phyloP scores from a whole-genome alignment of 2,888 invertebrate genomes.

The Augiades crinisus region DNA sequence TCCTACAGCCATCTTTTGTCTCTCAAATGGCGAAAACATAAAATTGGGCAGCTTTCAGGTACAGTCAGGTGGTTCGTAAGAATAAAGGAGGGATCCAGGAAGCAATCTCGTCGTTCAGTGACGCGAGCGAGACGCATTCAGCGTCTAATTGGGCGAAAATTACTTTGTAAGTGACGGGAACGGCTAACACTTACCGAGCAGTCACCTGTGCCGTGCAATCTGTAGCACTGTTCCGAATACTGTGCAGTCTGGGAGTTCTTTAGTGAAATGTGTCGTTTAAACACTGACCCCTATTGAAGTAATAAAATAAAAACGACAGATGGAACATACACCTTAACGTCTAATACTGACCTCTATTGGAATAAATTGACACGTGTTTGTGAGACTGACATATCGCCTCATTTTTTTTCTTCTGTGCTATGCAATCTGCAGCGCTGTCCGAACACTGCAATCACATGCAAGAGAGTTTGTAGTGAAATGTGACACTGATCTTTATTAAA shows the following conservation, averaged over 20 bases:
- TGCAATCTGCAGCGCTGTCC: too few relatives aligned
- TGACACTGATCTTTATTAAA: too few relatives aligned
- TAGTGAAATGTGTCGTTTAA: not conserved
- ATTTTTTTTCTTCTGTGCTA: too few relatives aligned
- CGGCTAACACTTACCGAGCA: slow-evolving; percentile 20
- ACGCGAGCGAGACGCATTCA: slow-evolving; percentile 55
- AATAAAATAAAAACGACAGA: too few relatives aligned
- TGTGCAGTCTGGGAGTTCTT: slow-evolving; percentile 7
- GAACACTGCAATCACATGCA: too few relatives aligned
- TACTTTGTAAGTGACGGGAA: slow-evolving; percentile 49
- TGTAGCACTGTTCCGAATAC: not conserved
- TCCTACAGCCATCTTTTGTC: slow-evolving; percentile 4
- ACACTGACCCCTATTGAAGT: too few relatives aligned
- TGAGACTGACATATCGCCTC: too few relatives aligned
- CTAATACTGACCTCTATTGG: too few relatives aligned
- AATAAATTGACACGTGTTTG: too few relatives aligned
- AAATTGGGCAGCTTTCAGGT: slow-evolving; percentile 15
- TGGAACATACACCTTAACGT: too few relatives aligned
- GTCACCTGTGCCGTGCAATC: slow-evolving; percentile 12
- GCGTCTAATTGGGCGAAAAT: slow-evolving; percentile 68
- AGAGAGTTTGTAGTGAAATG: too few relatives aligned
- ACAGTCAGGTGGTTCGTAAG: slow-evolving; percentile 37
- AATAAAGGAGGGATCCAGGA: slow-evolving; percentile 42
- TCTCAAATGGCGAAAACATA: slow-evolving; percentile 3
- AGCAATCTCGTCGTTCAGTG: slow-evolving; percentile 61